Percentiles rank a stretch among this genome's conserved stretches.
Conservation (phyloP, 2,888 invertebrate genomes). For the Lucinisca nassula region DNA sequence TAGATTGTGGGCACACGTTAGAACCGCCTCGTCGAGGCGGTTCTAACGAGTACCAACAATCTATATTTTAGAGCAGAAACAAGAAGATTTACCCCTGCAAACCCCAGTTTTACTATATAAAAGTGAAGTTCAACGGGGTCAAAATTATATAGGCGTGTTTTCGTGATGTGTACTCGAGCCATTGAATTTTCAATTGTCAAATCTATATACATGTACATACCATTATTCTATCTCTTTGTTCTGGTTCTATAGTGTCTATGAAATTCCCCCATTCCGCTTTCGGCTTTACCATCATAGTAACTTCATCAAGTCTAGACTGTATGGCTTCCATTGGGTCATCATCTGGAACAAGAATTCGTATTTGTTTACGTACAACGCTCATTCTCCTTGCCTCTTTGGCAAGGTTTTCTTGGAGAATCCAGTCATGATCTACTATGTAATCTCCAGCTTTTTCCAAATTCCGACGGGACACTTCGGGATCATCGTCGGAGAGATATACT, state of each 20-base stretch:
- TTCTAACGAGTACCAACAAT: too few relatives aligned
- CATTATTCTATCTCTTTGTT: constrained; percentile 76
- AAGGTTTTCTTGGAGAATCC: constrained; percentile 79
- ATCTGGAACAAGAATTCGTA: constrained; percentile 81
- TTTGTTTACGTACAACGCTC: constrained; percentile 71
- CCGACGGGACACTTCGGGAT: constrained; percentile 69
- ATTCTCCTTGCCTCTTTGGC: constrained; percentile 74
- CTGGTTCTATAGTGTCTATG: constrained; percentile 74
- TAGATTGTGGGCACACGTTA: too few relatives aligned
- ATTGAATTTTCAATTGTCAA: too few relatives aligned
- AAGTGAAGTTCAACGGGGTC: too few relatives aligned
- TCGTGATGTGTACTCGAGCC: too few relatives aligned
- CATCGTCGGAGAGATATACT: constrained; percentile 72
- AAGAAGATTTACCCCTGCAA: too few relatives aligned
- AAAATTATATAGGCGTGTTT: too few relatives aligned
- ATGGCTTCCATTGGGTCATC: constrained; percentile 79
- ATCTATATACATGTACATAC: constrained; percentile 75
- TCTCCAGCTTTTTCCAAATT: constrained; percentile 77
- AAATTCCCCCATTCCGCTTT: constrained; percentile 76
- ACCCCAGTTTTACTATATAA: too few relatives aligned
- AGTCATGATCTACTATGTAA: constrained; percentile 83
- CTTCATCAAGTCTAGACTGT: constrained; percentile 78
- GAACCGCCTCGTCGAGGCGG: too few relatives aligned
- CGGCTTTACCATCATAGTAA: constrained; percentile 81
- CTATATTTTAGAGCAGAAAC: too few relatives aligned